phyloP scores from a whole-genome alignment of 1,140 invertebrate genomes.

The Teleopsis dalmanni region DNA sequence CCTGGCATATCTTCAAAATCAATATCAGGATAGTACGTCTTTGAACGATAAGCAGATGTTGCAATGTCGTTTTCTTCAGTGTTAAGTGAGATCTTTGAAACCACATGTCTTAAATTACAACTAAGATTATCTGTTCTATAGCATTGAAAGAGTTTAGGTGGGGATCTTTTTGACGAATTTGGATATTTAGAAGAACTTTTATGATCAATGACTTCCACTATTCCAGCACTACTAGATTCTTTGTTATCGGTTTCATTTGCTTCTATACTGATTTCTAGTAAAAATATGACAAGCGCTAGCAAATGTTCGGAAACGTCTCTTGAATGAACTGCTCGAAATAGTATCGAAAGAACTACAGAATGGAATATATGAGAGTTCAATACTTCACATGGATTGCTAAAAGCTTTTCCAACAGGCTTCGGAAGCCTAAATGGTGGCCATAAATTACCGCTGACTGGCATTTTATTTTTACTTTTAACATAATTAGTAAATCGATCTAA shows the following conservation, averaged over 20 bases:
- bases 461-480: slow-evolving; percentile 57
- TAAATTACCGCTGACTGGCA: slow-evolving; percentile 56
- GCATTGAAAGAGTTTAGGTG: slow-evolving; percentile 60
- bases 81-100: slow-evolving; percentile 56
- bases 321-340: slow-evolving; percentile 75
- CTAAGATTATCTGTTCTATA: slow-evolving; percentile 69
- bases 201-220: slow-evolving; percentile 30
- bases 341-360: slow-evolving; percentile 71
- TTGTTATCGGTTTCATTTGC: slow-evolving; percentile 52
- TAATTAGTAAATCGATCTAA: slow-evolving; percentile 83
- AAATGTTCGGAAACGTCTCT: slow-evolving; percentile 73
- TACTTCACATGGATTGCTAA: slow-evolving; percentile 62
- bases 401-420: slow-evolving; percentile 54
- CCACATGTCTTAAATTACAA: slow-evolving; percentile 68
- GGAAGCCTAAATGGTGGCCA: slow-evolving; percentile 82
- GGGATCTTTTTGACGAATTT: slow-evolving; percentile 29
- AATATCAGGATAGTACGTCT: slow-evolving; percentile 47
- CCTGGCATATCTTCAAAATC: slow-evolving; percentile 52
- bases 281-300: slow-evolving; percentile 74
- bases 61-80: slow-evolving; percentile 51
- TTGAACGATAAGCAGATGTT: slow-evolving; percentile 44
- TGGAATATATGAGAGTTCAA: slow-evolving; percentile 76
- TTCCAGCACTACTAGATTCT: slow-evolving; percentile 18
- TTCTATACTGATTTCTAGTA: slow-evolving; percentile 76
- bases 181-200: slow-evolving; percentile 19